Evolutionary conservation across 2,113 vertebrate species (phyloP).

Genomic region (Carassius auratus): DNA sequence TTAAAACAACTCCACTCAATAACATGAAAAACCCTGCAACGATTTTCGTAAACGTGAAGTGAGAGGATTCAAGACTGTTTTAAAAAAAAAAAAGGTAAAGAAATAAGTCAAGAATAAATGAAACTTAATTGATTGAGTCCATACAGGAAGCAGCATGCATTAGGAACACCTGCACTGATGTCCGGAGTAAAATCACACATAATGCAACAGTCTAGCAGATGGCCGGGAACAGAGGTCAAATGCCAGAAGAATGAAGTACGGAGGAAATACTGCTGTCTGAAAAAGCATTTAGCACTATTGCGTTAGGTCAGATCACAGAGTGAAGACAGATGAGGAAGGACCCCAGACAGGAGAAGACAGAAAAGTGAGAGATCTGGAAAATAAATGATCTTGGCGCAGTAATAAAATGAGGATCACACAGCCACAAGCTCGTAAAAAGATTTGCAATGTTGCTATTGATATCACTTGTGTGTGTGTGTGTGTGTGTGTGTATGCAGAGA

Average conservation of each 20-base stretch:
- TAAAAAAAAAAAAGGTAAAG: neutral
- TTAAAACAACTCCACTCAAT: neutral
- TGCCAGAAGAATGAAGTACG: conserved; percentile 50
- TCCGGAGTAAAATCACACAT: neutral
- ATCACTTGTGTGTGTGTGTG: neutral
- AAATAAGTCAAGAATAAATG: conserved; percentile 10
- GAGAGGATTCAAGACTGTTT: neutral
- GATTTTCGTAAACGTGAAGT: neutral
- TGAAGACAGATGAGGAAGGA: conserved; percentile 38
- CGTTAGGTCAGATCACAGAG: conserved; percentile 52
- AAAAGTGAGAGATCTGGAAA: neutral
- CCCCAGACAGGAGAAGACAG: neutral
- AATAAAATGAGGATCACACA: conserved; percentile 50
- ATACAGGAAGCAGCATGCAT: neutral
- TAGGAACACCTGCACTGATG: conserved; percentile 16
- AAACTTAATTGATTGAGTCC: conserved; percentile 49
- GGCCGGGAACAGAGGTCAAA: conserved; percentile 40
- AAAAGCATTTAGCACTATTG: conserved; percentile 42
- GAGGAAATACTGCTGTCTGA: conserved; percentile 53
- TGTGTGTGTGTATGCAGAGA: neutral
- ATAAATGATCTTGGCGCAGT: conserved; percentile 59
- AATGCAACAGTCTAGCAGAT: conserved; percentile 9
- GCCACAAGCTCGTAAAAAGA: conserved; percentile 55
- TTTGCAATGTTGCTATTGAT: conserved; percentile 37
- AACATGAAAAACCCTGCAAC: neutral